These are phyloP conservation scores for Falco novaeseelandiae DNA, from an alignment of 2,797 vertebrate genomes.

Conservation along the genomic window DNA sequence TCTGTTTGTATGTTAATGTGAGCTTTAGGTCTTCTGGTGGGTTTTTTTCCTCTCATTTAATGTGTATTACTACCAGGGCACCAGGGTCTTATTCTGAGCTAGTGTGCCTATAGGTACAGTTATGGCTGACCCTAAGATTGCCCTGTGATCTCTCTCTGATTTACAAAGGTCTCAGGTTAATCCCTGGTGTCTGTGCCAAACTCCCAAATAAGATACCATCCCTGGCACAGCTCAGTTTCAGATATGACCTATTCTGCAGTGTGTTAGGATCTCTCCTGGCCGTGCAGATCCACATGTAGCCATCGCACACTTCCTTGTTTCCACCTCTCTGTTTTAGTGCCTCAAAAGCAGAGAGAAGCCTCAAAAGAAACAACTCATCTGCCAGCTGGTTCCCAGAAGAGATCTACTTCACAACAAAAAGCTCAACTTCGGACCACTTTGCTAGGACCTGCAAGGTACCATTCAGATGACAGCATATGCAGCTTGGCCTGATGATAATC, in stretches of 20 bases:
- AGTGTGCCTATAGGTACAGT: not conserved
- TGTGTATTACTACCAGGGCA: not conserved
- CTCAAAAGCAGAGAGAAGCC: not conserved
- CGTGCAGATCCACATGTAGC: not conserved
- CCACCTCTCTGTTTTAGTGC: not conserved
- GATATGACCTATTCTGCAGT: not conserved
- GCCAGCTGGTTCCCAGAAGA: not conserved
- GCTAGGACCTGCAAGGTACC: not conserved
- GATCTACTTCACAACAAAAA: not conserved
- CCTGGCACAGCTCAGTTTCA: not conserved
- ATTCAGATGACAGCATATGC: not conserved
- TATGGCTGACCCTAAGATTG: not conserved
- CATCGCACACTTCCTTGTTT: not conserved
- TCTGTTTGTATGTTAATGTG: not conserved
- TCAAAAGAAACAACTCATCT: not conserved
- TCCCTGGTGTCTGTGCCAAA: not conserved
- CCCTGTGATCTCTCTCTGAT: not conserved
- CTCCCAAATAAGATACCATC: not conserved
- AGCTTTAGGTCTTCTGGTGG: not conserved
- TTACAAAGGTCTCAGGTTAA: conserved; percentile 5
- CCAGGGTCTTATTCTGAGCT: not conserved
- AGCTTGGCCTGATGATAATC: not conserved
- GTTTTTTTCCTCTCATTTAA: not conserved
- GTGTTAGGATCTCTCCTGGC: not conserved
- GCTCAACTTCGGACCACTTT: not conserved